These are phyloP conservation scores for Adineta ricciae DNA, from an alignment of 2,888 invertebrate genomes.

Conservation along the genomic window DNA sequence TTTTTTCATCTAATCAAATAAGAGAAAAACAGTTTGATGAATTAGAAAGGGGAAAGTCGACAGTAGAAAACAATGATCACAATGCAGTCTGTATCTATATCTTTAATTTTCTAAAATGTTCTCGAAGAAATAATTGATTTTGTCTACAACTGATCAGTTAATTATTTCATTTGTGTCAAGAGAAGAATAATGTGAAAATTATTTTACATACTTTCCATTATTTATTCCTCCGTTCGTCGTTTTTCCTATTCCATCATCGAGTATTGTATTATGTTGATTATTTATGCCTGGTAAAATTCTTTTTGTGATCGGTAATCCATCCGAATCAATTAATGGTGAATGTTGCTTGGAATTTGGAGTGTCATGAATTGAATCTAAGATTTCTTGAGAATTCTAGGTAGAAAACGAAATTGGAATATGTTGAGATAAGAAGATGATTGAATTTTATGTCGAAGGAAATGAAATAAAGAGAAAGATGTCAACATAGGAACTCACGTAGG, in stretches of 20 bases:
- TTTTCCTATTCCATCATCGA: background rate
- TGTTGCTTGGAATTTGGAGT: background rate
- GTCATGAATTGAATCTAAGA: background rate
- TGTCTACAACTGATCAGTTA: background rate
- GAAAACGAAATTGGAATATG: background rate
- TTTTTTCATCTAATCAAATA: too few relatives aligned
- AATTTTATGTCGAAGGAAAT: too few relatives aligned
- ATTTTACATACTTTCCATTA: background rate
- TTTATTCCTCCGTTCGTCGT: background rate
- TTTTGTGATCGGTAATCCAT: background rate
- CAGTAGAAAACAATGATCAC: too few relatives aligned
- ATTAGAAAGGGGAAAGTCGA: too few relatives aligned
- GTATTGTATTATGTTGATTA: background rate
- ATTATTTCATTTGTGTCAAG: too few relatives aligned
- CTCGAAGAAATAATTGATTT: too few relatives aligned
- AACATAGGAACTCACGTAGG: background rate
- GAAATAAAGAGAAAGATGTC: too few relatives aligned
- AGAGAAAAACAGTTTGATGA: too few relatives aligned
- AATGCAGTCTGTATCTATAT: too few relatives aligned
- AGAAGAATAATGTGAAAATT: background rate
- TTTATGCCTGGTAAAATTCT: background rate
- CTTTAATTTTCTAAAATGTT: too few relatives aligned
- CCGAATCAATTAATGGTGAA: background rate
- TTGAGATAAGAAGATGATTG: too few relatives aligned
- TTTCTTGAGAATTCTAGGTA: background rate